Base-by-base conservation (phyloP, 2,888 invertebrate species). In the Xestia c-nigrum region DNA sequence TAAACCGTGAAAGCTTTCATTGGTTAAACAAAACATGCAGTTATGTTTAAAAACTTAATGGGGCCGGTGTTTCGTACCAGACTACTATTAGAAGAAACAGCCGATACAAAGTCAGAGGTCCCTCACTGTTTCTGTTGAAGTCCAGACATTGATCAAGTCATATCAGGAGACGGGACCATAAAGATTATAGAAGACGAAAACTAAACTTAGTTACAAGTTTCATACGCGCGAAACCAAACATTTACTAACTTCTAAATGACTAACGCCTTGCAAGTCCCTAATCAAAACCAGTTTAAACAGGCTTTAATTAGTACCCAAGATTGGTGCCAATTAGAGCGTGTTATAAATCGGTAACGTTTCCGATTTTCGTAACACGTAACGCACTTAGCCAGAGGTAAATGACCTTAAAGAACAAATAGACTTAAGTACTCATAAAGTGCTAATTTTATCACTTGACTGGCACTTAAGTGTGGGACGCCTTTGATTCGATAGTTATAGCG, bases 401-500 rank as follows among this genome's bases (percentile, higher is more conserved):
- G 80, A 83, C 81, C 93, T 88, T 85, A 87, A 85, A 89, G 86
- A 89, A 85, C 91, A 93, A 93, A 93, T 90, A 91, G 89, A 91
- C 83, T 74, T 86, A 87, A 89, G 90, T 92, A 90, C 87, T 91
- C 91, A 89, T 88, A 89, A 91, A 92, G 93, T 91, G 93, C 90
- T 93, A 94, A 94, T 93, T 93, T 93, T 94, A 93, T 93, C 93
- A 93, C 93, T 93, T 88, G 86, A 85, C 84, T 89, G 85, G 81
- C 89, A 87, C 86, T 90, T 85, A 87, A 89, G 90, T 89, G 90
- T 87, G 79, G 88, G 84, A 81, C 76, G 89, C 85, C 83, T 87
- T 88, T 87, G 89, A 90, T 91, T 86, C 84, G 87, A 89, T 88
- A 89, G 86, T 89, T 88, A 88, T 86, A 80, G 78, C 80, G 78